A percentile compares a stretch with the other conserved stretches of the same genome.
Conservation (phyloP, 2,888 invertebrate genomes). For the Blomia tropicalis region DNA sequence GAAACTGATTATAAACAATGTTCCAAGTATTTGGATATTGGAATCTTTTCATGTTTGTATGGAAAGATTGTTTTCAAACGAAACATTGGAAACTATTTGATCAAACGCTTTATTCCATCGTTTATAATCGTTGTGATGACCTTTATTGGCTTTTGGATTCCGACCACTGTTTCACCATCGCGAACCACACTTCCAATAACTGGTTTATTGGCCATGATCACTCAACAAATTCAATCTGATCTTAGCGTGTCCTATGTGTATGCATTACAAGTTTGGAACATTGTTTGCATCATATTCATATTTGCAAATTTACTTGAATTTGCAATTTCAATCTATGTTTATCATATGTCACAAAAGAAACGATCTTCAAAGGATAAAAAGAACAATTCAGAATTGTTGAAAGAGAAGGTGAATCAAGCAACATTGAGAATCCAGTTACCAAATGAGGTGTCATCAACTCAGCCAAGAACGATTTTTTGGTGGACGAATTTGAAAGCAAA, state of each 20-base stretch:
- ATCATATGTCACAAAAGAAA: background rate
- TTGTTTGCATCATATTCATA: constrained; percentile 20
- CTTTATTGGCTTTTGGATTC: constrained; percentile 22
- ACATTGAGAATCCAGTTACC: no score
- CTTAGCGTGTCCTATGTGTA: constrained; percentile 20
- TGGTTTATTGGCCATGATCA: constrained; percentile 18
- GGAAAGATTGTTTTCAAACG: constrained; percentile 6
- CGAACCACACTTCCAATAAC: constrained; percentile 14
- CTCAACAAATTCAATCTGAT: constrained; percentile 21
- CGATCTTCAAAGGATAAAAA: background rate
- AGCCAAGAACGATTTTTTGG: background rate
- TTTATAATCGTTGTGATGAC: constrained; percentile 20
- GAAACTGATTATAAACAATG: background rate
- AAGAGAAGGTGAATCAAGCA: background rate
- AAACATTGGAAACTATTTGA: constrained; percentile 21
- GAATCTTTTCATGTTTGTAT: constrained; percentile 16
- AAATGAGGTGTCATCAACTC: background rate
- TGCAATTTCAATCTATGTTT: constrained; percentile 18
- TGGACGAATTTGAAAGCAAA: background rate
- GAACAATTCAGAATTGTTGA: background rate
- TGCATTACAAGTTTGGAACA: constrained; percentile 21
- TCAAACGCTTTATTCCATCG: constrained; percentile 20
- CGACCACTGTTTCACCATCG: constrained; percentile 18
- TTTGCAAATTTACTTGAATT: constrained; percentile 18
- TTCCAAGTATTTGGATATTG: constrained; percentile 1